Percentiles rank a stretch among this genome's conserved stretches.
phyloP scores from a whole-genome alignment of 2,888 invertebrate species.

The Zygogramma bicolorata region DNA sequence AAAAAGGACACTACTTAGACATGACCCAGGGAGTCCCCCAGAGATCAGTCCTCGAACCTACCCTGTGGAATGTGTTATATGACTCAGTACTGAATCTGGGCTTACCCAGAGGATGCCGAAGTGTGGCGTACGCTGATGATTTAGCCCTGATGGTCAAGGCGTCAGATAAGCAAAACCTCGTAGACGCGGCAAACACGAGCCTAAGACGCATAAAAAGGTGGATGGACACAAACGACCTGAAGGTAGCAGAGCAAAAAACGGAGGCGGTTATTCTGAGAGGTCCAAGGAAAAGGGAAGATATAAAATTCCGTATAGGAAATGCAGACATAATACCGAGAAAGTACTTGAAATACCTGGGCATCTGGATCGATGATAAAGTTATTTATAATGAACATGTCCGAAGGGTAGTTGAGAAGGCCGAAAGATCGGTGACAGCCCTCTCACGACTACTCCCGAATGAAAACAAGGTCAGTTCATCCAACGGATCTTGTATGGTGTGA shows the following conservation, averaged over 20 bases:
- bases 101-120: not conserved
- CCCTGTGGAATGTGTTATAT: not conserved
- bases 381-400: slow-evolving; percentile 8
- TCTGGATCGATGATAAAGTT: too few relatives aligned
- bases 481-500: not conserved
- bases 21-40: slow-evolving; percentile 7
- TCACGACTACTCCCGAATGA: not conserved
- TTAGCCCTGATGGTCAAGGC: not conserved
- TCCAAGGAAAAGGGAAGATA: too few relatives aligned
- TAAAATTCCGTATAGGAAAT: not conserved
- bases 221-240: not conserved
- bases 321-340: not conserved
- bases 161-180: not conserved
- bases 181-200: not conserved
- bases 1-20: not conserved
- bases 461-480: not conserved
- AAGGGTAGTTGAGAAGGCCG: slow-evolving; percentile 6
- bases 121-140: not conserved
- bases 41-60: not conserved
- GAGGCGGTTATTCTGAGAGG: too few relatives aligned
- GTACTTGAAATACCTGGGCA: slow-evolving; percentile 6
- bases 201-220: slow-evolving; percentile 8
- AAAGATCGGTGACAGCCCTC: not conserved
- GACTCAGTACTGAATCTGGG: not conserved
- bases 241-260: too few relatives aligned